Conservation (phyloP, 2,797 vertebrate genomes). For the Brachymystax lenok region DNA sequence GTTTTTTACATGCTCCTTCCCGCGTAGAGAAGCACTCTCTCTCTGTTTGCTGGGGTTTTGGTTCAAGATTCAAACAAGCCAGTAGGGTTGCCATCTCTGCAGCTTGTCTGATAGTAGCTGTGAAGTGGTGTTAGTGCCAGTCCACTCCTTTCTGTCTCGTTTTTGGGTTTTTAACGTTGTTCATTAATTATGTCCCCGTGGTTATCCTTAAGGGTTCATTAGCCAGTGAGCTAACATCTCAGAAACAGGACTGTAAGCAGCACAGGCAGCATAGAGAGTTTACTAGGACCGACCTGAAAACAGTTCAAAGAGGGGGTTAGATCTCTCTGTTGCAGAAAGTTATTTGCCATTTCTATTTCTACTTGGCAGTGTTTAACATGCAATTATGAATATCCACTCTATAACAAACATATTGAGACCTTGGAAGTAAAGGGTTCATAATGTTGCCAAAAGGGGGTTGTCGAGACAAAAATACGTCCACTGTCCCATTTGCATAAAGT, state of each 20-base stretch:
- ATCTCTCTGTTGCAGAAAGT: conserved; percentile 65
- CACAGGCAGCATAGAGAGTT: conserved; percentile 92
- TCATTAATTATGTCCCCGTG: conserved; percentile 90
- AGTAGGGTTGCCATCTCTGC: conserved; percentile 83
- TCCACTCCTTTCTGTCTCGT: conserved; percentile 78
- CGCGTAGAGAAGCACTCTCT: conserved; percentile 72
- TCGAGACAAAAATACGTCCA: conserved; percentile 23
- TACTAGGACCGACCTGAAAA: conserved; percentile 99
- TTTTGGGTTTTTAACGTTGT: conserved; percentile 69
- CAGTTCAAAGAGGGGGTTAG: conserved; percentile 95
- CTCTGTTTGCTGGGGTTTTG: conserved; percentile 63
- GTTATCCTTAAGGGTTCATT: conserved; percentile 91
- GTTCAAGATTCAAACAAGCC: conserved; percentile 90
- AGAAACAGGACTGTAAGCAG: conserved; percentile 96
- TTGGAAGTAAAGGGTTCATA: conserved; percentile 26
- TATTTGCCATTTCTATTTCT: conserved; percentile 47
- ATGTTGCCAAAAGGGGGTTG: not conserved
- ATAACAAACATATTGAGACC: conserved; percentile 62
- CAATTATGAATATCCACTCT: conserved; percentile 40
- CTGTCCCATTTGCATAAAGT: not conserved
- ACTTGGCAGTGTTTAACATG: conserved; percentile 60
- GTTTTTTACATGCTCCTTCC: conserved; percentile 80
- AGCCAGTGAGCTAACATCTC: conserved; percentile 95
- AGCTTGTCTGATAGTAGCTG: conserved; percentile 78
- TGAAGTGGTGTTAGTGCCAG: conserved; percentile 92